These are phyloP conservation scores for Nomada ruficornis DNA, from an alignment of 2,888 invertebrate genomes.

Conservation along the genomic window DNA sequence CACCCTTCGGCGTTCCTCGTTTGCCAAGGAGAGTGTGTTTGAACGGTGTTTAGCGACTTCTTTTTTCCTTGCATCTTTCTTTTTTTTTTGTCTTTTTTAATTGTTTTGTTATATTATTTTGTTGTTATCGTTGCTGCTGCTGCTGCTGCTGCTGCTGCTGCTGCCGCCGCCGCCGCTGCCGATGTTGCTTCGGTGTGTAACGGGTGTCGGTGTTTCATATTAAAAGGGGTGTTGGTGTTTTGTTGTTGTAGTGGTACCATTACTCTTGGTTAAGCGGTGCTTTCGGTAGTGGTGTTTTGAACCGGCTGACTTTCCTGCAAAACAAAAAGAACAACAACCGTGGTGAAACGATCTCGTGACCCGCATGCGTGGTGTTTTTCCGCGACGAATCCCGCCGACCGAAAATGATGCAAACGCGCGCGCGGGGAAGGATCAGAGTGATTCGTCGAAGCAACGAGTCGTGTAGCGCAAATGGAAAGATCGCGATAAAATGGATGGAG, in stretches of 20 bases:
- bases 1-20: conserved; percentile 66
- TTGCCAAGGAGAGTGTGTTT: conserved; percentile 78
- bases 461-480: not conserved
- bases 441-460: not conserved
- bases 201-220: conserved; percentile 78
- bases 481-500: not conserved
- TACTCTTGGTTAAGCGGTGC: conserved; percentile 85
- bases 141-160: conserved; percentile 48
- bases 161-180: conserved; percentile 53
- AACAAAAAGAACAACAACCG: not conserved
- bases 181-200: conserved; percentile 74
- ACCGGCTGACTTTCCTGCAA: conserved; percentile 86
- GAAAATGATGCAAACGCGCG: not conserved
- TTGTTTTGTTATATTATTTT: conserved; percentile 58
- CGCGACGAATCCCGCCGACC: not conserved
- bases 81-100: conserved; percentile 74
- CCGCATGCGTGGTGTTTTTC: too few relatives aligned
- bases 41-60: conserved; percentile 75
- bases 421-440: not conserved
- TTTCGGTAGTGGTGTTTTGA: conserved; percentile 87
- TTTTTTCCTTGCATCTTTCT: conserved; percentile 55
- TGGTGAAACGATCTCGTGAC: not conserved
- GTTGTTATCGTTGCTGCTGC: conserved; percentile 36
- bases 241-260: conserved; percentile 71
- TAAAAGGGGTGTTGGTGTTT: conserved; percentile 69